Evolutionary conservation across 2,113 vertebrate genomes (phyloP), one percentile per base, ranked within the genome.

Genomic region (Polypterus senegalus): DNA sequence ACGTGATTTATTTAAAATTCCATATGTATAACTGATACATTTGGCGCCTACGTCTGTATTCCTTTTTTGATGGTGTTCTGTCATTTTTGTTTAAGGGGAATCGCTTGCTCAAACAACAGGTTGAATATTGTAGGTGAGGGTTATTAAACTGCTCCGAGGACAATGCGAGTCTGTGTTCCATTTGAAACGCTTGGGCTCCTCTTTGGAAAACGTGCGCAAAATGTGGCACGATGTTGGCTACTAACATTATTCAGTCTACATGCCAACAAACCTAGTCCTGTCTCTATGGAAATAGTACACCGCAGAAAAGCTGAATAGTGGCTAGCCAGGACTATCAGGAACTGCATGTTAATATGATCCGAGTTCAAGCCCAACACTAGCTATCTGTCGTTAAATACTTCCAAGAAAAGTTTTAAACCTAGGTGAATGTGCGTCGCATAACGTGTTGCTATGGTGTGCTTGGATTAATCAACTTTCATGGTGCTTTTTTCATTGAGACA

Each of bases 161-260:
- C 95, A 98, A 97, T 87, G 84, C 88, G 78, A 78, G 88, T 97
- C 95, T 97, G 92, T 97, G 93, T 98, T 90, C 89, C 91, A 94
- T 97, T 97, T 87, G 90, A 89, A 89, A 97, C 90, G 94, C 92
- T 87, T 83, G 86, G 83, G 86, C 86, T 86, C 69, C 79, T 82
- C 87, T 91, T 91, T 88, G 80, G 71, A 90, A 82, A 87, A 79
- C 66, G 76, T 79, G 77, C 84, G 88, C 86, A 89, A 84, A 87
- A 83, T 85, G 88, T 86, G 86, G 84, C 88, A 83, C 77, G 77
- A 75, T 82, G 83, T 85, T 85, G 85, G 79, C 83, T 89, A 86
- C 88, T 85, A 86, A 79, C 85, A 87, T 83, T 84, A 88, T 88
- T 84, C 89, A 91, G 92, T 93, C 93, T 93, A 89, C 90, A 88